These are phyloP conservation scores for Lepidotrigona ventralis DNA, from an alignment of 1,140 invertebrate genomes.

Conservation along the genomic window DNA sequence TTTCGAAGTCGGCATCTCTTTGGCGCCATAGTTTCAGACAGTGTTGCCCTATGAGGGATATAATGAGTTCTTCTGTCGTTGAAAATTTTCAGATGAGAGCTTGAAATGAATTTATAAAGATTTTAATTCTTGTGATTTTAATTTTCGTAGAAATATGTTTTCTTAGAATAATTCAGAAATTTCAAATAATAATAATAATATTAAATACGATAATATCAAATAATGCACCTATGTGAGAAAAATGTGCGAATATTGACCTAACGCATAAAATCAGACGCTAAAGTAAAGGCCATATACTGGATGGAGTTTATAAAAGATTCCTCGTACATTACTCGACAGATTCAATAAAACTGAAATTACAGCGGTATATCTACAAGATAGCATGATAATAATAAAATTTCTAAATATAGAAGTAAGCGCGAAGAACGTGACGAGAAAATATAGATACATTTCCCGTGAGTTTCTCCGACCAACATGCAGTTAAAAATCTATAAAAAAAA, in stretches of 20 bases:
- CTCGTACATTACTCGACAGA: not conserved
- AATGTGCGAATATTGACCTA: not conserved
- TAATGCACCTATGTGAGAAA: not conserved
- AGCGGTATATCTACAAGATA: not conserved
- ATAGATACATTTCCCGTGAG: not conserved
- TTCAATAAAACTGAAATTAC: not conserved
- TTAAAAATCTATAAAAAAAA: not conserved
- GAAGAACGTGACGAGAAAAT: not conserved
- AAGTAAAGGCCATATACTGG: not conserved
- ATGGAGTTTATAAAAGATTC: not conserved
- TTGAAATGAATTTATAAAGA: not conserved
- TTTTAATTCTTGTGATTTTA: not conserved
- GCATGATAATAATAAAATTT: not conserved
- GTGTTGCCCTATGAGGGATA: not conserved
- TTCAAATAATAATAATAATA: not conserved
- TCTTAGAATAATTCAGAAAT: too few relatives aligned
- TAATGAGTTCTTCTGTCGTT: too few relatives aligned
- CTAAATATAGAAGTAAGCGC: not conserved
- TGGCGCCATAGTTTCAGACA: conserved; percentile 29
- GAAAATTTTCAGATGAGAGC: not conserved
- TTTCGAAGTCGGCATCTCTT: conserved; percentile 21
- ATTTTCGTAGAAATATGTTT: not conserved
- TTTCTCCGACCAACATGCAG: not conserved
- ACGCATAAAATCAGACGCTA: not conserved
- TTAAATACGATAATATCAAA: not conserved